These are phyloP conservation scores for Hormiphora californensis DNA, from an alignment of 37 sponge, comb jelly and placozoan species.

Conservation along the genomic window DNA sequence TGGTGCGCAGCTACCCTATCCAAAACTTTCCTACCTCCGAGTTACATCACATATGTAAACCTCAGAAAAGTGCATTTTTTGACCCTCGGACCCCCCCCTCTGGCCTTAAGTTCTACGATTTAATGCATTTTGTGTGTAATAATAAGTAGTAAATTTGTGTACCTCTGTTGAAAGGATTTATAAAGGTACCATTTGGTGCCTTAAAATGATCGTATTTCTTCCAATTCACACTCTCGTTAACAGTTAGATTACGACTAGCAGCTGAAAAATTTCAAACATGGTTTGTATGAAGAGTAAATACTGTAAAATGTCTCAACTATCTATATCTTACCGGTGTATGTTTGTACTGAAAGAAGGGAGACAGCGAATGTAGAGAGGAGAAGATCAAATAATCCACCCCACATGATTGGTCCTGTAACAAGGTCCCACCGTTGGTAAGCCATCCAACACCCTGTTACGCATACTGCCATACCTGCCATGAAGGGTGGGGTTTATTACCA, in stretches of 20 bases:
- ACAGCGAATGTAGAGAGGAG: background rate
- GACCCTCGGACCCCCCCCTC: no score
- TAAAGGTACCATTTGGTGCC: background rate
- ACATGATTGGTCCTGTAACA: background rate
- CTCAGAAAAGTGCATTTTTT: no score
- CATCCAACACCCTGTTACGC: background rate
- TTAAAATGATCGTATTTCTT: slow-evolving; percentile 27
- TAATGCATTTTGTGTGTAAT: no score
- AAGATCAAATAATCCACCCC: background rate
- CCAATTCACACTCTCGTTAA: slow-evolving; percentile 48
- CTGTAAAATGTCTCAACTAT: background rate
- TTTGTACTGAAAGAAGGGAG: background rate
- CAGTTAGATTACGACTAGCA: background rate
- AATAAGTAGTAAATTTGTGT: no score
- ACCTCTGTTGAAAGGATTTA: background rate
- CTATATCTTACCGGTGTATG: background rate
- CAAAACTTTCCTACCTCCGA: no score
- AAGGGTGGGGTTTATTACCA: no score
- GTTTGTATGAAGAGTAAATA: background rate
- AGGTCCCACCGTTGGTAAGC: background rate
- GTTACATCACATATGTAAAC: no score
- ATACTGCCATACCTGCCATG: background rate
- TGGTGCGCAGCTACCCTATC: no score
- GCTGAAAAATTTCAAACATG: background rate
- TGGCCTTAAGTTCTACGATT: no score